Percentiles rank a stretch among this genome's conserved stretches.
Conservation (phyloP, 2,113 vertebrate species). For the Pteruthius melanotis region DNA sequence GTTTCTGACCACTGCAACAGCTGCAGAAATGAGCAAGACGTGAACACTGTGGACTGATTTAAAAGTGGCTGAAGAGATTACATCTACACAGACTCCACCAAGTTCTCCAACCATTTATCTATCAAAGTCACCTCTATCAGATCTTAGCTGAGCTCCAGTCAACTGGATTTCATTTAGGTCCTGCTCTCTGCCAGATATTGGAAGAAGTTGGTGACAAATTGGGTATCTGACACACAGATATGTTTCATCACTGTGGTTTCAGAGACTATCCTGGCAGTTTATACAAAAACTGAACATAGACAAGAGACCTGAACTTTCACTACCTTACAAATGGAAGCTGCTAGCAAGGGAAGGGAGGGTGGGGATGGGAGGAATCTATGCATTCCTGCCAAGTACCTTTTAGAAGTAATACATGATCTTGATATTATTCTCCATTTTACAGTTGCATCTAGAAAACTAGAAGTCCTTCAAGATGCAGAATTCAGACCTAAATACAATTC, state of each 20-base stretch:
- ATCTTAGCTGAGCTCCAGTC: conserved; percentile 30
- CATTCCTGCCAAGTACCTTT: neutral
- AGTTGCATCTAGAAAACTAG: neutral
- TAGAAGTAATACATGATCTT: neutral
- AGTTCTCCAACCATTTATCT: conserved; percentile 14
- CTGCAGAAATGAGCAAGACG: neutral
- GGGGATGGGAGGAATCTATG: neutral
- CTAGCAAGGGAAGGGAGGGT: neutral
- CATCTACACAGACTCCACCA: neutral
- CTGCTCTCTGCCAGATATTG: conserved; percentile 5
- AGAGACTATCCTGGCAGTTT: neutral
- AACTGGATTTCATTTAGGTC: conserved; percentile 50
- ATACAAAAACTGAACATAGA: neutral
- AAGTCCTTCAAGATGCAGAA: neutral
- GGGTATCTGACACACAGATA: conserved; percentile 15
- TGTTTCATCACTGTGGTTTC: conserved; percentile 1
- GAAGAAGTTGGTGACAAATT: conserved; percentile 27
- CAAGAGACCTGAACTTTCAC: neutral
- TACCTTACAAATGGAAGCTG: neutral
- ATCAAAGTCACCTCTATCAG: conserved; percentile 37
- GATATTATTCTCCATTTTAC: neutral
- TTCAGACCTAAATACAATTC: neutral
- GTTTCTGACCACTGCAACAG: neutral
- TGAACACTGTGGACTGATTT: neutral
- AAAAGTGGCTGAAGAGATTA: conserved; percentile 13